phyloP scores from a whole-genome alignment of 2,888 invertebrate species.

The Coremacera marginata region DNA sequence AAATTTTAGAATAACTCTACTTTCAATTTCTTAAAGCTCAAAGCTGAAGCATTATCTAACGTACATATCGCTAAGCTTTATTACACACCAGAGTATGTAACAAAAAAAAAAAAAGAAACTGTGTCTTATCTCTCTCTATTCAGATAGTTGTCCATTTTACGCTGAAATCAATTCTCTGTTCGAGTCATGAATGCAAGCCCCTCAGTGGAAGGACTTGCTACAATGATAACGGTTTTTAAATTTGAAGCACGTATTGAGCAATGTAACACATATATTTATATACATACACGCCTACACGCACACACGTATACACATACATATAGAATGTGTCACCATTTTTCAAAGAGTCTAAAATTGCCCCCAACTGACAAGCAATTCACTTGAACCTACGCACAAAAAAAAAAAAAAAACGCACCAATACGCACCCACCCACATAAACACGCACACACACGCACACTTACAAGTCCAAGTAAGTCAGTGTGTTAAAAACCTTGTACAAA shows the following conservation, averaged over 20 bases:
- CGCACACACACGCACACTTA: conserved; percentile 19
- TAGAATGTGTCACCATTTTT: conserved; percentile 2
- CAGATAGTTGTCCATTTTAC: conserved; percentile 5
- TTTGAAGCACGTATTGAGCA: conserved; percentile 27
- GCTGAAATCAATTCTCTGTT: background rate
- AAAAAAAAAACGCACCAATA: conserved; percentile 8
- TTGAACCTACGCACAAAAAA: conserved; percentile 6
- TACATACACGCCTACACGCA: conserved; percentile 5
- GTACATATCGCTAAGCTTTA: too few species aligned
- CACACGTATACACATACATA: background rate
- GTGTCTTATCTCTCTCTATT: background rate
- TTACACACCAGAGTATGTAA: too few species aligned
- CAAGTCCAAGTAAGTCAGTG: too few species aligned
- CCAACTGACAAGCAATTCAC: conserved; percentile 42
- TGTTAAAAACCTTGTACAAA: background rate
- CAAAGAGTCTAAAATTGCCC: conserved; percentile 25
- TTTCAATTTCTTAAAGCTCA: too few species aligned
- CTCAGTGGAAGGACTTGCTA: background rate
- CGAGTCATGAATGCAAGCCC: background rate
- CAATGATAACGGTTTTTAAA: conserved; percentile 22
- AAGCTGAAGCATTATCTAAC: too few species aligned
- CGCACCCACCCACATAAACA: background rate
- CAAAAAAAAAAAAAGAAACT: too few species aligned
- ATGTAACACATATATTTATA: conserved; percentile 2
- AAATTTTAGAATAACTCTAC: too few species aligned